Evolutionary conservation across 2,888 invertebrate genomes (phyloP).

Genomic region (Leptogaster cylindrica): DNA sequence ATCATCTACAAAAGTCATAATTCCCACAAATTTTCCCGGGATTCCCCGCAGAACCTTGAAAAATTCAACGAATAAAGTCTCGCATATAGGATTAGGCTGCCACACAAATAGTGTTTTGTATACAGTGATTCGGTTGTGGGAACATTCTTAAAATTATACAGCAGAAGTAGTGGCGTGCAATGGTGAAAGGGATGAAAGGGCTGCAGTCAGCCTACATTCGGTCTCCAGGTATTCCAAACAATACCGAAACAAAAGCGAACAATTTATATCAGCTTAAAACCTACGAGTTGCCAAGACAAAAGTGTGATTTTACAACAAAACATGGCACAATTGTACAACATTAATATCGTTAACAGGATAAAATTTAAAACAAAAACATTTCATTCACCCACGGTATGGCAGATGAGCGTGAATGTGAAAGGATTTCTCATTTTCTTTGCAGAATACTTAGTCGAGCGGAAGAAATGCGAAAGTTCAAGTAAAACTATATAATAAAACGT

Average conservation of each 20-base stretch:
- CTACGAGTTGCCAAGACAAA: background rate
- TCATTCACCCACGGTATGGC: no score
- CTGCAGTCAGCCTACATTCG: background rate
- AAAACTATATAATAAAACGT: constrained; percentile 5
- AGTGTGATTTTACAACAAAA: background rate
- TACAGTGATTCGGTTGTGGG: background rate
- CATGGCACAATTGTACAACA: background rate
- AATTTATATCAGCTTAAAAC: constrained; percentile 5
- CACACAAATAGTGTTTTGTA: no score
- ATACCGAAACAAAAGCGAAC: background rate
- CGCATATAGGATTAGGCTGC: background rate
- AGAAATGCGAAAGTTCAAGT: background rate
- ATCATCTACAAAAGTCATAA: no score
- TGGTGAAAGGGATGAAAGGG: background rate
- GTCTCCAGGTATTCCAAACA: background rate
- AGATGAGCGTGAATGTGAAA: no score
- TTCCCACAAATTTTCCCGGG: no score
- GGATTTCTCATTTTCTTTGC: no score
- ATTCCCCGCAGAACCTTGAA: no score
- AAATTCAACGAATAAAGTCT: no score
- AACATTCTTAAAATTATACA: background rate
- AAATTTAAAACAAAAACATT: constrained; percentile 9
- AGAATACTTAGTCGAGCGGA: background rate
- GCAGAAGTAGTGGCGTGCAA: background rate
- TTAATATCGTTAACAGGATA: constrained; percentile 3